Evolutionary conservation across 1,140 invertebrate genomes (phyloP).

Genomic region (Paraescarpia echinospica): DNA sequence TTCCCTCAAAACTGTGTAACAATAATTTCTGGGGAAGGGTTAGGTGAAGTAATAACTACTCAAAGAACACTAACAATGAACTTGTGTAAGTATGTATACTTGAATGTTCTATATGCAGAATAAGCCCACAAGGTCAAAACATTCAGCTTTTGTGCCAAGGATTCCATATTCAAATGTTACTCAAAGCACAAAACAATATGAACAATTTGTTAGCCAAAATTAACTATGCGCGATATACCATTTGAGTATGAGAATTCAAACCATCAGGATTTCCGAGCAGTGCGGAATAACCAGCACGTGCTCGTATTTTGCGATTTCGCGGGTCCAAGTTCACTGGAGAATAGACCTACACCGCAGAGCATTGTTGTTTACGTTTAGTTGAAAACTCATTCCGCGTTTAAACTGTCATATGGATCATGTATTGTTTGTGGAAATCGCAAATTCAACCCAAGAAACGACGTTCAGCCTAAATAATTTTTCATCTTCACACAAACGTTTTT

Average conservation of each 20-base stretch:
- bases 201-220: background rate
- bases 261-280: background rate
- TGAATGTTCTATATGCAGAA: too few species aligned
- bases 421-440: background rate
- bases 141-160: too few species aligned
- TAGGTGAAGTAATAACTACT: background rate
- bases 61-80: background rate
- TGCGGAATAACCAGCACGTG: background rate
- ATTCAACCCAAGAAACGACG: background rate
- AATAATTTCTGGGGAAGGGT: background rate
- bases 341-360: background rate
- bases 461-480: background rate
- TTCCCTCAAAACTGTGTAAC: background rate
- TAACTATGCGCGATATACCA: background rate
- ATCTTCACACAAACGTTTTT: background rate
- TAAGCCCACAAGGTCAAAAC: too few species aligned
- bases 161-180: too few species aligned
- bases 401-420: background rate
- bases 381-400: background rate
- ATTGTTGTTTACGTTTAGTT: background rate
- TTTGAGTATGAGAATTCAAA: background rate
- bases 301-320: background rate
- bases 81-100: background rate
- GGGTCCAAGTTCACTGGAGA: background rate
- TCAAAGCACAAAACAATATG: background rate